Percentiles rank a stretch among this genome's conserved stretches.
phyloP scores from a whole-genome alignment of 37 sponge, comb jelly and placozoan genomes.

The Diacarnus erythraeanus region DNA sequence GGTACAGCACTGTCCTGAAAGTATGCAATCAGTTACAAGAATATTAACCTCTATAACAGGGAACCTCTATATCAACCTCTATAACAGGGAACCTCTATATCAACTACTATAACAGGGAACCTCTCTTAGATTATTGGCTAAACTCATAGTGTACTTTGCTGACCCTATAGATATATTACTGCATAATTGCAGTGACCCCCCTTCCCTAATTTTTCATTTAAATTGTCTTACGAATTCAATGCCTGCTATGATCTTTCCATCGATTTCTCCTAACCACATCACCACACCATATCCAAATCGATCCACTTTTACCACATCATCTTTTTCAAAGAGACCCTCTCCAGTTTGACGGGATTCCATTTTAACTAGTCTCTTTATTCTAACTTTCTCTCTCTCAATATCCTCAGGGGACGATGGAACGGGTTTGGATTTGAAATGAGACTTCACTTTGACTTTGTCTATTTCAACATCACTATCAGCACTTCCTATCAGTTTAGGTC shows the following conservation, averaged over 20 bases:
- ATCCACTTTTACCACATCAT: constrained; percentile 10
- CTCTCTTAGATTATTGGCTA: too few relatives aligned
- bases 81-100: too few relatives aligned
- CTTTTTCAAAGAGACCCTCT: neutral
- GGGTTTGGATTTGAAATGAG: neutral
- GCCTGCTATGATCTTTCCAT: constrained; percentile 11
- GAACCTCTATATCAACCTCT: too few relatives aligned
- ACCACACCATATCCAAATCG: constrained; percentile 32
- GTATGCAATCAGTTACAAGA: neutral
- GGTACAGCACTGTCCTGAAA: constrained; percentile 6
- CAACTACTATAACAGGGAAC: too few relatives aligned
- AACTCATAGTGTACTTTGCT: too few relatives aligned
- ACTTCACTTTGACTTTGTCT: neutral
- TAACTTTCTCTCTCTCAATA: neutral
- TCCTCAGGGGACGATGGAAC: neutral
- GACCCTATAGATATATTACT: too few relatives aligned
- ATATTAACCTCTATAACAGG: too few relatives aligned
- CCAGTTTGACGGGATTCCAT: neutral
- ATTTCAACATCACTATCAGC: neutral
- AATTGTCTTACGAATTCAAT: constrained; percentile 26
- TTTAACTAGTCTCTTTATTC: constrained; percentile 7
- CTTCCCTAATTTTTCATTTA: too few relatives aligned
- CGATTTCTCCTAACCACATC: constrained; percentile 18
- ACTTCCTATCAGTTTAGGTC: neutral
- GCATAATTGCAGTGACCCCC: too few relatives aligned